These are phyloP conservation scores for Orius insidiosus DNA, from an alignment of 1,140 invertebrate genomes.

Conservation along the genomic window DNA sequence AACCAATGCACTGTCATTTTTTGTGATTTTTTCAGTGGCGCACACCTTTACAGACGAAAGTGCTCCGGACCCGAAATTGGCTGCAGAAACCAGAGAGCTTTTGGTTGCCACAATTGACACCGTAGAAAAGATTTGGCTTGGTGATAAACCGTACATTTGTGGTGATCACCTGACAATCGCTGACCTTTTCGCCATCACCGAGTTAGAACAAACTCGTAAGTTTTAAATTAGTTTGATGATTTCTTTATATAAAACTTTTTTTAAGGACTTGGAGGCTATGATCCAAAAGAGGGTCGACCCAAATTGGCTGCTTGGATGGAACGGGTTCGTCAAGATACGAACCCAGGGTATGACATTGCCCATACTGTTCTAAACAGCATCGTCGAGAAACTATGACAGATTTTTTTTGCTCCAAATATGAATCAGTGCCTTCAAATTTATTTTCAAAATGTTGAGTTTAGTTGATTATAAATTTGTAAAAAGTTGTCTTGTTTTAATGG, in stretches of 20 bases:
- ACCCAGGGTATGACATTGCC: conserved; percentile 47
- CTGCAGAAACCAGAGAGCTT: conserved; percentile 28
- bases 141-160: too few species aligned
- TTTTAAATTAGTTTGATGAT: too few species aligned
- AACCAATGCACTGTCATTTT: conserved; percentile 18
- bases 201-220: conserved; percentile 69
- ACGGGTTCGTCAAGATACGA: conserved; percentile 34
- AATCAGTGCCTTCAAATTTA: too few species aligned
- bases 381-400: too few species aligned
- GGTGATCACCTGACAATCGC: conserved; percentile 49
- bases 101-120: conserved; percentile 37
- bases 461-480: too few species aligned
- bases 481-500: too few species aligned
- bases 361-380: conserved; percentile 30
- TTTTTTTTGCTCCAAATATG: too few species aligned
- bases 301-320: conserved; percentile 44
- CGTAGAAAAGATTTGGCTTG: conserved; percentile 46
- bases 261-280: conserved; percentile 35
- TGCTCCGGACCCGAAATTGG: conserved; percentile 25
- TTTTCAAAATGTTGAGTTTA: too few species aligned
- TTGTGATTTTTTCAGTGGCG: too few species aligned
- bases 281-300: conserved; percentile 37
- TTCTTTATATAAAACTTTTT: too few species aligned
- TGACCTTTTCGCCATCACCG: conserved; percentile 62
- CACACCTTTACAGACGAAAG: neutral